These are phyloP conservation scores for Diceros bicornis DNA, from an alignment of 2,797 vertebrate genomes.

Conservation along the genomic window DNA sequence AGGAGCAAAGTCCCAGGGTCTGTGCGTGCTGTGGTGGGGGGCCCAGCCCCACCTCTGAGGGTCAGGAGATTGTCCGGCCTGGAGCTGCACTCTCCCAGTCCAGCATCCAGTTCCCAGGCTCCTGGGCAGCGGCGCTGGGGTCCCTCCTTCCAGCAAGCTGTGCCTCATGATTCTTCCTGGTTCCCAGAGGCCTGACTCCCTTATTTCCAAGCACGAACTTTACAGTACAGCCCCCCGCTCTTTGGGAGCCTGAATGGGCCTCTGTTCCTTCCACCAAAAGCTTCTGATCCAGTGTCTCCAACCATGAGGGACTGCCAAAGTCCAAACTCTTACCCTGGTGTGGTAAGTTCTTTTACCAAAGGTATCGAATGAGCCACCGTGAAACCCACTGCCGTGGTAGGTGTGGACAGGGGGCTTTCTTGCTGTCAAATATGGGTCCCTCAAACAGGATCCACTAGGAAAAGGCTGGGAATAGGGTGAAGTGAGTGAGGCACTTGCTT, in stretches of 20 bases:
- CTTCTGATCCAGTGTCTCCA: background rate
- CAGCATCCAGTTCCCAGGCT: rapidly evolving
- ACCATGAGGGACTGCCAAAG: background rate
- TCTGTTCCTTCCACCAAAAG: background rate
- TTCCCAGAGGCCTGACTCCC: no score
- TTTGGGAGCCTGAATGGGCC: background rate
- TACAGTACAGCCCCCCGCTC: rapidly evolving
- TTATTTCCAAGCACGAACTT: background rate
- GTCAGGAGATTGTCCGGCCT: background rate
- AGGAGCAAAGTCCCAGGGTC: background rate
- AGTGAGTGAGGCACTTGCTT: background rate
- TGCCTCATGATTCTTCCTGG: background rate
- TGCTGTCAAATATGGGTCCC: background rate
- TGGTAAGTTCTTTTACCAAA: background rate
- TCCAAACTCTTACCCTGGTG: background rate
- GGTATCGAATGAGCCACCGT: background rate
- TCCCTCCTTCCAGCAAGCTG: background rate
- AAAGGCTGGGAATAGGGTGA: background rate
- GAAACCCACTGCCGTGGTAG: background rate
- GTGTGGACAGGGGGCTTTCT: background rate
- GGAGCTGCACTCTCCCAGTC: background rate
- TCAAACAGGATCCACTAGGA: background rate
- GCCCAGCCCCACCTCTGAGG: background rate
- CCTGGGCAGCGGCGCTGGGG: background rate
- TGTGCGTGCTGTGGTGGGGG: rapidly evolving